phyloP scores from a whole-genome alignment of 2,113 vertebrate genomes.

The Alligator sinensis region DNA sequence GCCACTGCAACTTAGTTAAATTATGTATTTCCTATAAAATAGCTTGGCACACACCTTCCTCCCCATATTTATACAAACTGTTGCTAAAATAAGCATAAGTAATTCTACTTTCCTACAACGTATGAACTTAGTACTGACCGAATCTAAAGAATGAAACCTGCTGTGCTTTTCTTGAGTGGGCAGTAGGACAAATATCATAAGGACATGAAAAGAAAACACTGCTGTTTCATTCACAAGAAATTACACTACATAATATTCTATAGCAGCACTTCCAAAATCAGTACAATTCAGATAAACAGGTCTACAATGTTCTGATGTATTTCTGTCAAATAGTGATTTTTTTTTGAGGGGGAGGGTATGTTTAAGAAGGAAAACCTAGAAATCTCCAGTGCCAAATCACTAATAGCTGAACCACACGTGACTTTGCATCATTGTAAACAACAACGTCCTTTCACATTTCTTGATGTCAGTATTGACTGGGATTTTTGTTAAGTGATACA shows the following conservation, averaged over 20 bases:
- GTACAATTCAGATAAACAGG: neutral
- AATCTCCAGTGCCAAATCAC: neutral
- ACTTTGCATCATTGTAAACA: neutral
- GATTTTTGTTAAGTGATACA: neutral
- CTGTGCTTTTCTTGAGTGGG: neutral
- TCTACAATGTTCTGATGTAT: neutral
- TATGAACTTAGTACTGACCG: neutral
- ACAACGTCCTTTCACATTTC: neutral
- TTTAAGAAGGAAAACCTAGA: neutral
- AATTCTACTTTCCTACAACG: neutral
- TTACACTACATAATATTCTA: neutral
- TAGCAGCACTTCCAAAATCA: fast-evolving
- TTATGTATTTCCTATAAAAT: fast-evolving
- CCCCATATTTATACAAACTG: neutral
- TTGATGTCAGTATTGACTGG: neutral
- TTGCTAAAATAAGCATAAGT: neutral
- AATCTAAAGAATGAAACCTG: neutral
- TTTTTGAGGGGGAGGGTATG: neutral
- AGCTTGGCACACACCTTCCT: fast-evolving
- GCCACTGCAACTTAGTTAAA: neutral
- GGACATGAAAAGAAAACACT: no score
- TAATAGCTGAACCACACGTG: neutral
- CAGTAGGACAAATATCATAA: neutral
- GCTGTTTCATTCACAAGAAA: neutral
- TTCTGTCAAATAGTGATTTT: neutral